Base-by-base conservation (phyloP, 2,113 vertebrate genomes). In the Romanogobio albipinnatus region DNA sequence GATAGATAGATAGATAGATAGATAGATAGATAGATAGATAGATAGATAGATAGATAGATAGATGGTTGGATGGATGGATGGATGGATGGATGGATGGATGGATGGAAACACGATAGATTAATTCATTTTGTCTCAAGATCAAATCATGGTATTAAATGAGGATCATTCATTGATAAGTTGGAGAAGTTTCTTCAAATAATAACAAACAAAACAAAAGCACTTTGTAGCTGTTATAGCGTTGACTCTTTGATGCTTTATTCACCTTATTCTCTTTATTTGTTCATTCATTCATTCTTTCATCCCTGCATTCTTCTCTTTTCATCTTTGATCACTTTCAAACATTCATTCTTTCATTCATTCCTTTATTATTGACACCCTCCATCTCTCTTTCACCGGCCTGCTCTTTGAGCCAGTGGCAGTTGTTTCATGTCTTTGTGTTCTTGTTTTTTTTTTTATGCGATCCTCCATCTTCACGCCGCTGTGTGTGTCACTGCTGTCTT, bases 401-500 rank as follows among this genome's bases (percentile, higher is more conserved):
- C n/a, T 36, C 43, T 82, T 61, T 19, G 14, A 51, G 6, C n/a
- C 13, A 2, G n/a, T 45, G 45, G 7, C 43, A 61, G 76, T 56
- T 24, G n/a, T 29, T 68, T 79, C 29, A 39, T 4, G 49, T 39
- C 24, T 7, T 74, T n/a, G 62, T 77, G 15, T 43, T 17, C 7
- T 45, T 15, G 11, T 76, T 70, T 56, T 53, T 77, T 33, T 66
- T 77, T 26, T 2, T n/a, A 22, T 64, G 80, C 33, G 33, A 24
- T 87, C 17, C 53, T 68, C 70, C 43, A 9, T 83, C 58, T 10
- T 76, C 29, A 15, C 15, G n/a, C 14, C 56, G 22, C 53, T 24
- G 26, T 82, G 51, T 88, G 15, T 87, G 85, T 81, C 87, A 85
- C 77, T 78, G 82, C 89, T 49, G 89, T 92, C 91, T 91, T 91